These are phyloP conservation scores for Drosophila grimshawi DNA, from an alignment of 1,140 invertebrate species.

Conservation along the genomic window DNA sequence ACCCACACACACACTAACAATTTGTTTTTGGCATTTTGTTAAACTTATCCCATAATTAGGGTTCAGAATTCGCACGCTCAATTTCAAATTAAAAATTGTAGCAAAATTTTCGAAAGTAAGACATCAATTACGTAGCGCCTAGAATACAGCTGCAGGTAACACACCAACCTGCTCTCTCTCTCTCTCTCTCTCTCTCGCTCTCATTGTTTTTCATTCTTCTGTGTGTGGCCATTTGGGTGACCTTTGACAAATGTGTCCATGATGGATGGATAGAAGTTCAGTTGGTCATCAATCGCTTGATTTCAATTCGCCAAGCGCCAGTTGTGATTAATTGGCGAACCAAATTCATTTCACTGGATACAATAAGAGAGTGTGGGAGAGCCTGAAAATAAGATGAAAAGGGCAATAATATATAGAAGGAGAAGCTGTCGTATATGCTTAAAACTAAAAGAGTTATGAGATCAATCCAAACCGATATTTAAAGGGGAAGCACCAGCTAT, in stretches of 20 bases:
- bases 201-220: conserved; percentile 12
- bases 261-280: conserved; percentile 57
- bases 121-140: conserved; percentile 64
- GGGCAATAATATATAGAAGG: background rate
- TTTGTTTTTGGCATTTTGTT: conserved; percentile 34
- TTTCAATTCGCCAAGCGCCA: conserved; percentile 59
- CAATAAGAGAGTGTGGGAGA: conserved; percentile 31
- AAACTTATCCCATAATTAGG: conserved; percentile 73
- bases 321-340: conserved; percentile 65
- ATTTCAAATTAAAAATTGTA: conserved; percentile 79
- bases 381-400: background rate
- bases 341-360: conserved; percentile 28
- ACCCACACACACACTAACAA: conserved; percentile 7
- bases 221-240: conserved; percentile 69
- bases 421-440: background rate
- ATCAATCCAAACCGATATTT: no score
- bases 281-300: conserved; percentile 7
- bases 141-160: conserved; percentile 38
- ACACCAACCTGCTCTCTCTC: conserved; percentile 45
- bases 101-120: conserved; percentile 54
- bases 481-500: no score
- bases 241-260: conserved; percentile 74
- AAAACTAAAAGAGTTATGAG: no score
- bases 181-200: background rate
- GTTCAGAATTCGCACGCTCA: conserved; percentile 79